Evolutionary conservation across 2,888 invertebrate genomes (phyloP).

Genomic region (Cantharis lateralis): DNA sequence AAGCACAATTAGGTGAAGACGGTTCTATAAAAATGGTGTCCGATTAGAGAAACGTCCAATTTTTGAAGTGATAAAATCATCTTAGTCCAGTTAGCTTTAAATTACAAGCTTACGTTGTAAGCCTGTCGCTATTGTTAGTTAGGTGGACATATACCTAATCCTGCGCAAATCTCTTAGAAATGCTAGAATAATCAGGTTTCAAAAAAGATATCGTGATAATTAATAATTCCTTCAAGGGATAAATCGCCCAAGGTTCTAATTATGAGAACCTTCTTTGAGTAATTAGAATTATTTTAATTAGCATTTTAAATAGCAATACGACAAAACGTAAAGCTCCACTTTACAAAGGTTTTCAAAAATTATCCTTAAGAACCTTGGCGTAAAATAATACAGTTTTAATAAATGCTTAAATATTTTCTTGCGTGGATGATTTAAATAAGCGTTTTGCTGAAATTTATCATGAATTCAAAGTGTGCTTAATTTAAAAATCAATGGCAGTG

Average conservation of each 20-base stretch:
- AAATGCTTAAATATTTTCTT: background rate
- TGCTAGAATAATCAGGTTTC: constrained; percentile 17
- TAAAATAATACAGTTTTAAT: background rate
- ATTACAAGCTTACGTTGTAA: constrained; percentile 16
- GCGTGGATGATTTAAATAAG: background rate
- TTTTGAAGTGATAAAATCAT: background rate
- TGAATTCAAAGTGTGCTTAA: background rate
- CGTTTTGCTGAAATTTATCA: background rate
- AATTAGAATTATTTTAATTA: background rate
- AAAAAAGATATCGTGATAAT: constrained; percentile 9
- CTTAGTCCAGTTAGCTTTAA: constrained; percentile 8
- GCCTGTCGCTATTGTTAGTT: constrained; percentile 10
- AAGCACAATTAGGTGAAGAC: background rate
- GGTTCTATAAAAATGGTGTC: background rate
- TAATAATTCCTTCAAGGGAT: background rate
- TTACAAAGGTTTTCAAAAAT: background rate
- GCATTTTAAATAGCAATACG: background rate
- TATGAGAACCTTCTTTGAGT: background rate
- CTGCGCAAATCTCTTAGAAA: constrained; percentile 10
- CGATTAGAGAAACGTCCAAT: background rate
- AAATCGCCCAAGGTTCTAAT: background rate
- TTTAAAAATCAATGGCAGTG: background rate
- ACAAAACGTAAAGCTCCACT: background rate
- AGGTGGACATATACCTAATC: constrained; percentile 9
- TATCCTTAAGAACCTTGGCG: background rate